Percentiles rank a stretch among this genome's conserved stretches.
Conservation (phyloP, 2,888 invertebrate genomes). For the Perizoma flavofasciatum region DNA sequence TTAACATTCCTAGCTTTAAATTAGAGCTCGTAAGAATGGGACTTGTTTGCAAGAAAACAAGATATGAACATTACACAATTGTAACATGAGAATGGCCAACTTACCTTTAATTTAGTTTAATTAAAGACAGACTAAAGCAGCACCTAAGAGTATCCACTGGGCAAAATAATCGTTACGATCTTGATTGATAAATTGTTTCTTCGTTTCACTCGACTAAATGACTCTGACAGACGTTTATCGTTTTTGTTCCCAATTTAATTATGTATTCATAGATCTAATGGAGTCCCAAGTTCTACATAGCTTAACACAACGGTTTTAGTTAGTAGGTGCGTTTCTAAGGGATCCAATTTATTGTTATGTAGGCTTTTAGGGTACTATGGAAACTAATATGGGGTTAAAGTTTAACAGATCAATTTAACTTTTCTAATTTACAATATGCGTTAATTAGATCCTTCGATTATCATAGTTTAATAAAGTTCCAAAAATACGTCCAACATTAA, state of each 20-base stretch:
- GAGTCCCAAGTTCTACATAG: constrained; percentile 34
- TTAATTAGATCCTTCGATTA: constrained; percentile 25
- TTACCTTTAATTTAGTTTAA: neutral
- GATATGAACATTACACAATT: neutral
- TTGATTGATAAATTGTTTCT: constrained; percentile 39
- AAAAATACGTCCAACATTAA: constrained; percentile 4
- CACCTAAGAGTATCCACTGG: neutral
- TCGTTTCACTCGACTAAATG: constrained; percentile 34
- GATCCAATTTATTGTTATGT: constrained; percentile 56
- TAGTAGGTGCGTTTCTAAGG: constrained; percentile 57
- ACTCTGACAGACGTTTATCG: constrained; percentile 40
- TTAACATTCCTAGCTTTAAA: neutral
- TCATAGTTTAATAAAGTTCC: constrained; percentile 20
- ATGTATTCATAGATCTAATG: constrained; percentile 43
- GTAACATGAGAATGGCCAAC: neutral
- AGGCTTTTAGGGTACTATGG: constrained; percentile 12
- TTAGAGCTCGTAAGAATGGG: neutral
- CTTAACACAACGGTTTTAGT: constrained; percentile 43
- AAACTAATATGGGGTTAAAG: constrained; percentile 23
- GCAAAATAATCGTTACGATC: constrained; percentile 44
- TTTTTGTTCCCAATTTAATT: constrained; percentile 44
- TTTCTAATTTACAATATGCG: constrained; percentile 47
- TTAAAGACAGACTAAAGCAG: neutral
- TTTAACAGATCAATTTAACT: constrained; percentile 45
- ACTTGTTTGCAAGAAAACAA: neutral